Evolutionary conservation across 2,113 vertebrate genomes (phyloP), one percentile per base, ranked within the genome.

Genomic region (Cyanoramphus novaezelandiae): DNA sequence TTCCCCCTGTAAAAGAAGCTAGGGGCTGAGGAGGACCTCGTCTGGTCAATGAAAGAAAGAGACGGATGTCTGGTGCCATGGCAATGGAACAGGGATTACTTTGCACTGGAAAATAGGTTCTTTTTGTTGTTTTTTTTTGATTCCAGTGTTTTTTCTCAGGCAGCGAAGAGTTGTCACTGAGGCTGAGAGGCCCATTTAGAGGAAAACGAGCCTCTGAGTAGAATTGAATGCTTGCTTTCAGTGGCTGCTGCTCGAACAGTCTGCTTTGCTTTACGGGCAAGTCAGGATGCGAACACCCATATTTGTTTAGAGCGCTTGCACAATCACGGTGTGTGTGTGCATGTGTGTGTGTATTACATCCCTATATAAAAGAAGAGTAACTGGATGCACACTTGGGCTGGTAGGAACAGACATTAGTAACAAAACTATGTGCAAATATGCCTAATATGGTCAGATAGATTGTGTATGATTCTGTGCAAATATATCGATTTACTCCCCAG

Each of bases 1-100:
- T 65, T 37, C 43, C 41, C 57, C 46, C 65, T 46, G 59, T 60
- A 35, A 93, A 94, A 43, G 93, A 72, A 92, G 92, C 70, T 44
- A 91, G 94, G 85, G 96, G 96, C 93, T 95, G 91, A 96, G 93
- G 94, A 96, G 95, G 94, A 95, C 94, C 98, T 98, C 98, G 98
- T 98, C 98, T 98, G 98, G 98, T 98, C 97, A 98, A 97, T 98
- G 98, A 98, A 98, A 98, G 97, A 98, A 98, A 98, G 98, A 99
- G 97, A 96, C 96, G 96, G 94, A 96, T 97, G 98, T 99, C 99
- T 99, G 98, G 98, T 99, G 98, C 98, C 98, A 99, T 99, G 98
- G 99, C 98, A 99, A 99, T 99, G 95, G 95, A 89, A 97, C 97
- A 98, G 97, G 98, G 98, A 99, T 99, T 98, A 98, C 98, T 98